These are phyloP conservation scores for Halocaridina rubra DNA, from an alignment of 2,888 invertebrate species.

Conservation along the genomic window DNA sequence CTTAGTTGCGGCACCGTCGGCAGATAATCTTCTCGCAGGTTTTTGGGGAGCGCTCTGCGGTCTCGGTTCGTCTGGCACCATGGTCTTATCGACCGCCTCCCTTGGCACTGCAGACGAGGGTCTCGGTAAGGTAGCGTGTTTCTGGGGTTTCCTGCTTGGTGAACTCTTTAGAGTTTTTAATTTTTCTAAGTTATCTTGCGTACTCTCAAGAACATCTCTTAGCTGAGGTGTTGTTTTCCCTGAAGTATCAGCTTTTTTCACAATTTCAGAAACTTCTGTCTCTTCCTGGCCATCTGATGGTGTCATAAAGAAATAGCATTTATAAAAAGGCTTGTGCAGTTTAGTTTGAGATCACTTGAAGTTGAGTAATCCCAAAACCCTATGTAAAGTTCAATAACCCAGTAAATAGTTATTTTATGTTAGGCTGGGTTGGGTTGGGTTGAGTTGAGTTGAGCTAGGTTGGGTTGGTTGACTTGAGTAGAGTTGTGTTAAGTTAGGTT, in stretches of 20 bases:
- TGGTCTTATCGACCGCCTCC: not conserved
- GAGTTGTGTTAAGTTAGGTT: too few species aligned
- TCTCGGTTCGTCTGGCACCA: not conserved
- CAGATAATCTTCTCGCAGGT: not conserved
- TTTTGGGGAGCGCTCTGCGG: not conserved
- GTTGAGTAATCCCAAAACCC: too few species aligned
- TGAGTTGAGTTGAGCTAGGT: too few species aligned
- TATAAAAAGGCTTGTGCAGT: too few species aligned
- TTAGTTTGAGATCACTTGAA: too few species aligned
- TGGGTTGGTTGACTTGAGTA: too few species aligned
- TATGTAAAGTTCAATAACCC: too few species aligned
- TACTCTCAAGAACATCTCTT: not conserved
- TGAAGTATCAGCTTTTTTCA: not conserved
- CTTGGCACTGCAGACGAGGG: not conserved
- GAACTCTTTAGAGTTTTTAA: not conserved
- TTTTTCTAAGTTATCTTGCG: not conserved
- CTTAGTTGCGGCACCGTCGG: conserved; percentile 31
- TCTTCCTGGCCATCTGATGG: conserved; percentile 20
- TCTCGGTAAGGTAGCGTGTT: not conserved
- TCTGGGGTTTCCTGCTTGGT: not conserved
- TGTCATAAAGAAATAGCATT: not conserved
- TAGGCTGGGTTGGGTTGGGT: too few species aligned
- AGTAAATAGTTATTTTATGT: too few species aligned
- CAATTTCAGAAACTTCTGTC: not conserved
- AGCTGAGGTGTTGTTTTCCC: not conserved